These are phyloP conservation scores for Hydrozoanthus gracilis DNA, from an alignment of 92 coral and sea anemone genomes.

Conservation along the genomic window DNA sequence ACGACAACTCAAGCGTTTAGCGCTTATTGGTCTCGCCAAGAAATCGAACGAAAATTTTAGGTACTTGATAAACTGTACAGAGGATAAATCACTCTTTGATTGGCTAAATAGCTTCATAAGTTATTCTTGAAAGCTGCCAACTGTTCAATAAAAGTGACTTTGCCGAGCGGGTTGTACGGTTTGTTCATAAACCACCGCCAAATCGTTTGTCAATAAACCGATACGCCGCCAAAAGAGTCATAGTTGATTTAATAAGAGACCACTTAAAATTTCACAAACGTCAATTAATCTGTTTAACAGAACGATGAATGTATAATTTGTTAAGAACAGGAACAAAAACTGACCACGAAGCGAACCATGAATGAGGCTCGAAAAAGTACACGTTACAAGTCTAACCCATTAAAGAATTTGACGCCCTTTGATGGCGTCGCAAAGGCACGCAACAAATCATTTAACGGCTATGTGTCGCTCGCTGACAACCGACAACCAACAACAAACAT, in stretches of 20 bases:
- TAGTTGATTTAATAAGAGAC: conserved; percentile 28
- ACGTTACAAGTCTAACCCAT: no score
- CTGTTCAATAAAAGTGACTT: neutral
- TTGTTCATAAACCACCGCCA: conserved; percentile 36
- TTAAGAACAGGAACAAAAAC: conserved; percentile 4
- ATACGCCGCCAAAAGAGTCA: conserved; percentile 29
- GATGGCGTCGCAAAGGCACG: neutral
- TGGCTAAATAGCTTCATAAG: neutral
- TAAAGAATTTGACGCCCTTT: neutral
- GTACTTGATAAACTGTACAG: neutral
- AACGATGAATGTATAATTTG: conserved; percentile 40
- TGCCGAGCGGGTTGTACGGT: neutral
- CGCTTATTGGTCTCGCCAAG: conserved; percentile 55
- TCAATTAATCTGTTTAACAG: conserved; percentile 38
- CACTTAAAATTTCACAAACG: conserved; percentile 23
- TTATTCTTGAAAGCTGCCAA: neutral
- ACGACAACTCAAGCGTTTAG: conserved; percentile 59
- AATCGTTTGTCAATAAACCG: conserved; percentile 38
- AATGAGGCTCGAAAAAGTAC: neutral
- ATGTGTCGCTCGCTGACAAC: conserved; percentile 3
- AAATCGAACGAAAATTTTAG: conserved; percentile 39
- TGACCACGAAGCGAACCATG: conserved; percentile 6
- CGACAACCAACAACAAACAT: neutral
- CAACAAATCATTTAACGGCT: neutral
- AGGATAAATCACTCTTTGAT: neutral